Evolutionary conservation across 2,888 invertebrate genomes (phyloP).

Genomic region (Pyralis farinalis): DNA sequence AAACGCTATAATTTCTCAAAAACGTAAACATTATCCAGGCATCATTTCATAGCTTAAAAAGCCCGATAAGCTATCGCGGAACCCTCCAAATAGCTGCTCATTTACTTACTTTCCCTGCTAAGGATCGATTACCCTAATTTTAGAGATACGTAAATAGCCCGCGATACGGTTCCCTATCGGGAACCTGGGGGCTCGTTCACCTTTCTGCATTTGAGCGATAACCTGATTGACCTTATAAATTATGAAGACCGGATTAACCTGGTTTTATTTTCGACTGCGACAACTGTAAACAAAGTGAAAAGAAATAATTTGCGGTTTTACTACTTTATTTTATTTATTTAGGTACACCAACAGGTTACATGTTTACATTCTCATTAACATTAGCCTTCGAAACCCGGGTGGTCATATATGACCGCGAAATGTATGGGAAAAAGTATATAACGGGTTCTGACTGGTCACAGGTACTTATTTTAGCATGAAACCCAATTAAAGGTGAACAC

Average conservation of each 20-base stretch:
- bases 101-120: constrained; percentile 37
- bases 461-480: too few species aligned
- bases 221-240: constrained; percentile 46
- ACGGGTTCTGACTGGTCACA: too few species aligned
- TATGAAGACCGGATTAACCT: constrained; percentile 12
- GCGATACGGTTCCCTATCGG: constrained; percentile 39
- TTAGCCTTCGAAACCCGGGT: too few species aligned
- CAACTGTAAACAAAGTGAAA: too few species aligned
- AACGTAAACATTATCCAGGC: constrained; percentile 16
- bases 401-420: too few species aligned
- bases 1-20: constrained; percentile 15
- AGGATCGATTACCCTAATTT: constrained; percentile 44
- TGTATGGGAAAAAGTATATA: too few species aligned
- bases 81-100: constrained; percentile 44
- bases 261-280: too few species aligned
- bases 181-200: constrained; percentile 20
- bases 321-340: too few species aligned
- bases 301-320: too few species aligned
- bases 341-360: too few species aligned
- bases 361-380: too few species aligned
- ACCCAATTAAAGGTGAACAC: too few species aligned
- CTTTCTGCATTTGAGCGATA: constrained; percentile 41
- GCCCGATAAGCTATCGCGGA: constrained; percentile 46
- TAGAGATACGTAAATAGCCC: constrained; percentile 37
- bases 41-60: constrained; percentile 20